Conservation (phyloP, 1,140 invertebrate species). For the Zaprionus ghesquierei region DNA sequence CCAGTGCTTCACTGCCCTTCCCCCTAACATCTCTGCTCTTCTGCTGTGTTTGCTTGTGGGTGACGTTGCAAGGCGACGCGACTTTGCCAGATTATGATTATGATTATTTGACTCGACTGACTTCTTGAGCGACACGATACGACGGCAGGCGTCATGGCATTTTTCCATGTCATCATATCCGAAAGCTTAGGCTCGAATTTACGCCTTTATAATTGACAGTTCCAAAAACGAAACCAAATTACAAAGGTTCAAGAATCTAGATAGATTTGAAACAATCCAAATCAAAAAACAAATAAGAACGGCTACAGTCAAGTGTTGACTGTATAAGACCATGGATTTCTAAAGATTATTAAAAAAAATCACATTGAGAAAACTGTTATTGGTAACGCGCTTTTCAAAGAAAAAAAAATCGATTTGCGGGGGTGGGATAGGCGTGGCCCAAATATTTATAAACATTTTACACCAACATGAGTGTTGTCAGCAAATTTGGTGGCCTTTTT, state of each 20-base stretch:
- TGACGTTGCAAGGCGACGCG: background rate
- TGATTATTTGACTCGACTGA: constrained; percentile 44
- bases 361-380: too few species aligned
- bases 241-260: background rate
- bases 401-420: too few species aligned
- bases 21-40: background rate
- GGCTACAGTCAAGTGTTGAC: too few species aligned
- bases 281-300: too few species aligned
- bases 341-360: too few species aligned
- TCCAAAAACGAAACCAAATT: background rate
- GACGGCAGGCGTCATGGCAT: constrained; percentile 15
- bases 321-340: too few species aligned
- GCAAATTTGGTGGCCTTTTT: too few species aligned
- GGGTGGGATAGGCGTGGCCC: too few species aligned
- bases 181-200: constrained; percentile 27
- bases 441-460: too few species aligned
- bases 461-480: too few species aligned
- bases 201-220: constrained; percentile 34
- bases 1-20: background rate
- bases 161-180: constrained; percentile 9
- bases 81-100: constrained; percentile 25
- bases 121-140: constrained; percentile 26
- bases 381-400: too few species aligned
- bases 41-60: background rate
- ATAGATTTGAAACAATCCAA: background rate